Evolutionary conservation across 2,113 vertebrate species (phyloP).

Genomic region (Peucedramus taeniatus): DNA sequence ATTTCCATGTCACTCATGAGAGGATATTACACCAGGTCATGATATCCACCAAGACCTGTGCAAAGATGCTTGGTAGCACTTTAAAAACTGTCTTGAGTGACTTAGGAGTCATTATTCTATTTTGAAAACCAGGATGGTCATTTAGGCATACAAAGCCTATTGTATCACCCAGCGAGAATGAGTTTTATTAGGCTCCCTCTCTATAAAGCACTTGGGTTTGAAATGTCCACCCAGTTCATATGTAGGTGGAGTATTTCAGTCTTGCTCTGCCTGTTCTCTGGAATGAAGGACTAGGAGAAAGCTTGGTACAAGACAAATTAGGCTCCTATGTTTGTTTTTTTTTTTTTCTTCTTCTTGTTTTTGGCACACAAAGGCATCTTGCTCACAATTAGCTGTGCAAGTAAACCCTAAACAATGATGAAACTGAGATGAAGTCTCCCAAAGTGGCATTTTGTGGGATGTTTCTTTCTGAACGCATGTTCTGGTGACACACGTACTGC

Average conservation of each 20-base stretch:
- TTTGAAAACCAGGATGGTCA: neutral
- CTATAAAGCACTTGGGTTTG: neutral
- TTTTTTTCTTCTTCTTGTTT: neutral
- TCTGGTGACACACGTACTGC: neutral
- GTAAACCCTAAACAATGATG: neutral
- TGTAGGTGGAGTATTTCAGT: neutral
- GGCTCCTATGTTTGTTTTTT: fast-evolving
- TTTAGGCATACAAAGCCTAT: neutral
- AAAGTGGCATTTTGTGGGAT: neutral
- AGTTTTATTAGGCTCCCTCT: neutral
- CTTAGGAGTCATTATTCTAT: neutral
- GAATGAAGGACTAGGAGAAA: neutral
- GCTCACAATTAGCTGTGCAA: neutral
- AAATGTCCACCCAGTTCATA: neutral
- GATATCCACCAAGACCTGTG: neutral
- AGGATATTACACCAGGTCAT: neutral
- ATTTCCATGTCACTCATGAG: neutral
- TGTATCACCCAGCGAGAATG: neutral
- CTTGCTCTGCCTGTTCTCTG: neutral
- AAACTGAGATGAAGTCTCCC: neutral
- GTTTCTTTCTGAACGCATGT: neutral
- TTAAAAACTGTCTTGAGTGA: neutral
- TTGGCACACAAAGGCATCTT: neutral
- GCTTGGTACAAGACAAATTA: neutral
- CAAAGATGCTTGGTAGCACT: neutral